Evolutionary conservation across 2,888 invertebrate species (phyloP), one percentile per base, ranked within the genome.

Genomic region (Mystacides longicornis): DNA sequence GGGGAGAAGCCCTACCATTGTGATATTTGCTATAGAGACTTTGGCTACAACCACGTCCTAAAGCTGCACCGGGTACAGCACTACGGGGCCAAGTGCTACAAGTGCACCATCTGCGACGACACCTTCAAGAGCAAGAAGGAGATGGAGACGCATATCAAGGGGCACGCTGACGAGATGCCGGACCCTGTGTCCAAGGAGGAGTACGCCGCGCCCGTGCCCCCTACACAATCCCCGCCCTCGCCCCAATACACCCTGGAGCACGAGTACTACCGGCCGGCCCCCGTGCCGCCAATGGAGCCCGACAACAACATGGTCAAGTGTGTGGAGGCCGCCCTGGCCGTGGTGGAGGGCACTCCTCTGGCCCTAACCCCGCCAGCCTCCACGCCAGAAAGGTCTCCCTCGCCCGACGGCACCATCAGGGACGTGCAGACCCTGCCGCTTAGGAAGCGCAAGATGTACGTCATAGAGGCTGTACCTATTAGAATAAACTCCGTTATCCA

Each of bases 1-100:
- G 93, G 93, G 1, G 93, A 93, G 66, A 88, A 93, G 63, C 93
- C 93, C 0, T 93, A 93, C 67, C 88, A 89, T 50, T 93, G 93
- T 71, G 92, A 93, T 68, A 92, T 93, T 62, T 93, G 93, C 67
- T 87, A 90, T 58, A 89, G 93, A 62, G 88, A 89, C 53, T 93
- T 93, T 67, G 93, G 93, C 7, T 93, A 93, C 71, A 93, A 93
- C 68, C 93, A 93, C 69, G 93, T 93, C 3, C 74, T 93, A 57
- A 93, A 93, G 70, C 73, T 93, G 53, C 93, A 93, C 69, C 86
- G 89, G 61, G 92, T 93, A 31, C 90, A 92, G 63, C 93, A 93
- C 70, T 92, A 89, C 65, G 93, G 93, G 0, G 89, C 93, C 68
- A 91, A 93, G 66, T 91, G 93, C 58, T 93, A 93, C 74, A 91